Conservation (phyloP, 2,797 vertebrate genomes). For the Sebastes hubbsi region DNA sequence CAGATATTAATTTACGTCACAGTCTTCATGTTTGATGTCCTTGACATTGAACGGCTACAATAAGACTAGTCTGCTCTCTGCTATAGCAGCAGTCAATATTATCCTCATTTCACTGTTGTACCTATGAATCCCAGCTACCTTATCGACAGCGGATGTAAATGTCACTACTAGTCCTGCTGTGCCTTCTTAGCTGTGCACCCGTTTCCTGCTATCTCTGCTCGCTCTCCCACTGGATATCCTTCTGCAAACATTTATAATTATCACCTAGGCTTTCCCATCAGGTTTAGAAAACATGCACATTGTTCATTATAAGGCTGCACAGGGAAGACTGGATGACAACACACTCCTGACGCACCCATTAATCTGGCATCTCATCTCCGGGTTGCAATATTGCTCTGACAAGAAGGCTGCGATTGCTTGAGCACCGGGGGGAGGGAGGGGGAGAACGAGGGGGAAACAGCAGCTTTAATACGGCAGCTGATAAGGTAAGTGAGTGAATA, state of each 20-base stretch:
- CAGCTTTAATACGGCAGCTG: conserved; percentile 53
- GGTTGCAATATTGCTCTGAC: conserved; percentile 55
- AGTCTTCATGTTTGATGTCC: conserved; percentile 35
- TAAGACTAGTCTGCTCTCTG: background rate
- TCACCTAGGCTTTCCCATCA: conserved; percentile 20
- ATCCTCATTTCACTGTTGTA: conserved; percentile 16
- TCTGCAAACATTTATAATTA: conserved; percentile 49
- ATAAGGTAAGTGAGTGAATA: conserved; percentile 60
- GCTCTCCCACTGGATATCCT: background rate
- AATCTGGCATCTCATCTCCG: conserved; percentile 62
- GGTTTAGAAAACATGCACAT: background rate
- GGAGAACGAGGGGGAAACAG: conserved; percentile 1
- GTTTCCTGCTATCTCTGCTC: conserved; percentile 3
- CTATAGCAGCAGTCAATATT: conserved; percentile 27
- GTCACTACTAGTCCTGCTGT: conserved; percentile 18
- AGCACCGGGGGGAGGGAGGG: background rate
- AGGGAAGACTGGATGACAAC: conserved; percentile 31
- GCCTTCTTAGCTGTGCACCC: conserved; percentile 1
- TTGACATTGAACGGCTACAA: conserved; percentile 38
- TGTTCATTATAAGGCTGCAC: conserved; percentile 8
- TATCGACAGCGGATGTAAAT: conserved; percentile 47
- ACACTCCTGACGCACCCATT: conserved; percentile 46
- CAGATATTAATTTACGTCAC: conserved; percentile 49
- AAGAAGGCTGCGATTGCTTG: conserved; percentile 45
- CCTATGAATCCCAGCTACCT: conserved; percentile 11